These are phyloP conservation scores for Drosophila oshimai DNA, from an alignment of 1,140 invertebrate species.

Conservation along the genomic window DNA sequence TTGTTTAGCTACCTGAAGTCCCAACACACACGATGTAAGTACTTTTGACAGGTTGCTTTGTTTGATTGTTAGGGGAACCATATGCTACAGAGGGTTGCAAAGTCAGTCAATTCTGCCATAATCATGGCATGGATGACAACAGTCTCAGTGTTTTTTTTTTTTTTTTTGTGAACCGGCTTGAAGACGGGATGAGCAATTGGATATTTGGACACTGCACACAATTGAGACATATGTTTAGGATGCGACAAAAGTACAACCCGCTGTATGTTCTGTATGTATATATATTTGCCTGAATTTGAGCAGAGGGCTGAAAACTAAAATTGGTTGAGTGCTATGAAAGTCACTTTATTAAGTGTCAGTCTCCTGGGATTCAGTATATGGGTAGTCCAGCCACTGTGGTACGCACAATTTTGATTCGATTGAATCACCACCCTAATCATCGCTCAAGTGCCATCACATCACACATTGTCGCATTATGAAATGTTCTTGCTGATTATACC, in stretches of 20 bases:
- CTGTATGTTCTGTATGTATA: constrained; percentile 18
- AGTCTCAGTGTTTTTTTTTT: constrained; percentile 12
- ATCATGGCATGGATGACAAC: constrained; percentile 43
- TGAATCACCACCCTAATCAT: constrained; percentile 63
- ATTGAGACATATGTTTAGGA: constrained; percentile 76
- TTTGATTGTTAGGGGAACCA: not conserved
- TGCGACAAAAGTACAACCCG: constrained; percentile 27
- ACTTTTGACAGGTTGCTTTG: constrained; percentile 4
- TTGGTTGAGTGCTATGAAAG: constrained; percentile 70
- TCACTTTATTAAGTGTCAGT: constrained; percentile 74
- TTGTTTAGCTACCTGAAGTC: not conserved
- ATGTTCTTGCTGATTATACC: constrained; percentile 55
- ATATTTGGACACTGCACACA: constrained; percentile 63
- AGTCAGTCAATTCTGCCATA: constrained; percentile 42
- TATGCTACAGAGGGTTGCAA: constrained; percentile 18
- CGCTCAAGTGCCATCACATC: constrained; percentile 59
- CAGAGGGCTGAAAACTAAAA: constrained; percentile 35
- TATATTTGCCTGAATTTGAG: constrained; percentile 28
- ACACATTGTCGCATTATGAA: constrained; percentile 60
- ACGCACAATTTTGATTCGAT: constrained; percentile 36
- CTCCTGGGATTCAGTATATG: constrained; percentile 49
- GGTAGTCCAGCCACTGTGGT: not conserved
- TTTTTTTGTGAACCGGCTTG: constrained; percentile 3
- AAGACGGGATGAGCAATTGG: constrained; percentile 9
- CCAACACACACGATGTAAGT: not conserved